Base-by-base conservation (phyloP, 2,888 invertebrate genomes). In the Hemaris fuciformis region DNA sequence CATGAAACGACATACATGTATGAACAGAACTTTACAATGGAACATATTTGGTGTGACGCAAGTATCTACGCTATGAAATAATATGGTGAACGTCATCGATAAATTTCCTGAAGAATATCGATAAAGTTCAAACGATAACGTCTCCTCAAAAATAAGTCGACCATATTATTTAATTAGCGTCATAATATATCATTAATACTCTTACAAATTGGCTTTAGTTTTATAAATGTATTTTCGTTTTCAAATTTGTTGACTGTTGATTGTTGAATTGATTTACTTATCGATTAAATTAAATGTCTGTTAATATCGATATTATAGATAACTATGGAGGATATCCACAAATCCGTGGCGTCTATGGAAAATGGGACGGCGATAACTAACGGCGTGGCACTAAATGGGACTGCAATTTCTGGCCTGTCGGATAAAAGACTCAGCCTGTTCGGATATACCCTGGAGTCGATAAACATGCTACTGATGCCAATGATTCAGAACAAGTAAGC, bases 361-460 rank as follows among this genome's bases (percentile, higher is more conserved):
- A 85, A 86, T 48, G 84, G 87, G 2, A 61, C 68, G 1, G 71
- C 76, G 0, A 74, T 75, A 0, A 73, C 82, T 0, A 84, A 86
- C 61, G 85, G 85, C 6, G 74, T 76, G 42, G 77, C 72, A 53
- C 71, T 73, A 45, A 81, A 78, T 63, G 74, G 76, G 25, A 83
- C 89, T 3, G 85, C 88, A 45, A 91, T 93, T 66, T 87, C 91
- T 2, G 95, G 95, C 0, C 87, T 96, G 13, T 88, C 93, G 0
- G 99, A 99, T 88, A 95, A 97, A 62, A 93, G 99, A 38, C 94
- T 99, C 43, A 95, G 97, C 1, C 93, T 99, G 66, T 99, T 97
- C 84, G 97, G 98, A 57, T 99, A 99, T 89, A 98, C 98, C 0
- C 95, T 98, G 38, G 99, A 99, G 91, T 97, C 98, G 0, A 96